Base-by-base conservation (phyloP, 2,113 vertebrate genomes). In the Paramormyrops kingsleyae region DNA sequence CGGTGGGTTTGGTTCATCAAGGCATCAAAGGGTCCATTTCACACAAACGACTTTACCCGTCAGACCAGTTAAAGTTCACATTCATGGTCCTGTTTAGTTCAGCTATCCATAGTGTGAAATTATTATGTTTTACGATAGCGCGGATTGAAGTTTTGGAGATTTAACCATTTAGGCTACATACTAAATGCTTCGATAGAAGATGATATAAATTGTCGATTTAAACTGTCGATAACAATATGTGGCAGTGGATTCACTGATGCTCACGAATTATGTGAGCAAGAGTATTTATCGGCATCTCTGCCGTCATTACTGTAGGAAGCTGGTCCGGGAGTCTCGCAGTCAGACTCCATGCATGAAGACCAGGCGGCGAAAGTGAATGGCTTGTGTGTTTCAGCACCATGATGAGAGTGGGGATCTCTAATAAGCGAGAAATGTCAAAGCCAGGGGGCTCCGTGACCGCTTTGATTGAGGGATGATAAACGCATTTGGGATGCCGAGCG, bases 401-500 rank as follows among this genome's bases (percentile, higher is more conserved):
- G 52, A 62, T 89, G 89, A 87, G 42, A 46, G 31, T 12, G 52
- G 39, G 52, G 53, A 89, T 44, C 42, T 42, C 39, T 39, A 21
- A 24, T 86, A 87, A 89, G 35, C 62, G 35, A 47, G 27, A 86
- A 77, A 44, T 52, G 85, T 50, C 59, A 90, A 31, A 80, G 89
- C 24, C 27, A 80, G n/a, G 53, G 86, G 83, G 83, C 56, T 87
- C 89, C 59, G 56, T 87, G 89, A 70, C 53, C 83, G 83, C 27
- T 87, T 70, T 74, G 89, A 90, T 87, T 87, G 84, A 87, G 53
- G 89, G 56, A 87, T 90, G 85, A 87, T 87, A 90, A 90, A 90
- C 85, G 46, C 53, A 74, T 77, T 90, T 87, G 50, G 44, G 27
- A 44, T 19, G 84, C 89, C 46, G 84, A 52, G 53, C 56, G 50